These are phyloP conservation scores for Pristis pectinata DNA, from an alignment of 2,797 vertebrate genomes.

Conservation along the genomic window DNA sequence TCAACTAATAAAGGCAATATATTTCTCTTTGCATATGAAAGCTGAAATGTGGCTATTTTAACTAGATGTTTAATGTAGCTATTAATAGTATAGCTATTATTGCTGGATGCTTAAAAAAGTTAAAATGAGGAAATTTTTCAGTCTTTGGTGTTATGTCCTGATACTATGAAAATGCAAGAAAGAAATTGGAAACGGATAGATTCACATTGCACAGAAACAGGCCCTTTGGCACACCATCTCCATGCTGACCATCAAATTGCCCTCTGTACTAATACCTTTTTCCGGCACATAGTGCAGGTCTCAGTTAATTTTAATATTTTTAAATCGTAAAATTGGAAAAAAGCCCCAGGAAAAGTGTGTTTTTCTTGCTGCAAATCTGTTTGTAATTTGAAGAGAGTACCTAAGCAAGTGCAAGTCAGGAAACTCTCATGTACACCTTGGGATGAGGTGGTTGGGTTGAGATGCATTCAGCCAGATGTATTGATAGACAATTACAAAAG, in stretches of 20 bases:
- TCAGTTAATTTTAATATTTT: neutral
- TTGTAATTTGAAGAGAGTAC: neutral
- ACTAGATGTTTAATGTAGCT: too few species aligned
- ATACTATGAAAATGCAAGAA: neutral
- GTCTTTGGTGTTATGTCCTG: neutral
- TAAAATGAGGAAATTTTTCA: neutral
- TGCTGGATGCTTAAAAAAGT: neutral
- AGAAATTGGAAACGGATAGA: neutral
- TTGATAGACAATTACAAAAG: neutral
- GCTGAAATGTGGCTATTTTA: neutral
- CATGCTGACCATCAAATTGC: too few species aligned
- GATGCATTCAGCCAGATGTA: neutral
- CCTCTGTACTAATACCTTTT: too few species aligned
- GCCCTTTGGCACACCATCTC: too few species aligned
- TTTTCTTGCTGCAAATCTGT: neutral
- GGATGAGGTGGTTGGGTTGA: neutral
- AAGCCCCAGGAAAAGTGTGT: neutral
- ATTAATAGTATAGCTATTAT: neutral
- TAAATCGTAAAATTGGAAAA: neutral
- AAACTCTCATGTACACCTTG: neutral
- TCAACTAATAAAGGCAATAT: too few species aligned
- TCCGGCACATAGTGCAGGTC: too few species aligned
- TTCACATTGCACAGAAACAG: too few species aligned
- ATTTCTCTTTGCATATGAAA: neutral
- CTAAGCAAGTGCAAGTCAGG: neutral